A percentile compares a stretch with the other conserved stretches of the same genome.
Evolutionary conservation across 2,797 vertebrate genomes (phyloP).

Genomic region (Notolepis coatsorum): DNA sequence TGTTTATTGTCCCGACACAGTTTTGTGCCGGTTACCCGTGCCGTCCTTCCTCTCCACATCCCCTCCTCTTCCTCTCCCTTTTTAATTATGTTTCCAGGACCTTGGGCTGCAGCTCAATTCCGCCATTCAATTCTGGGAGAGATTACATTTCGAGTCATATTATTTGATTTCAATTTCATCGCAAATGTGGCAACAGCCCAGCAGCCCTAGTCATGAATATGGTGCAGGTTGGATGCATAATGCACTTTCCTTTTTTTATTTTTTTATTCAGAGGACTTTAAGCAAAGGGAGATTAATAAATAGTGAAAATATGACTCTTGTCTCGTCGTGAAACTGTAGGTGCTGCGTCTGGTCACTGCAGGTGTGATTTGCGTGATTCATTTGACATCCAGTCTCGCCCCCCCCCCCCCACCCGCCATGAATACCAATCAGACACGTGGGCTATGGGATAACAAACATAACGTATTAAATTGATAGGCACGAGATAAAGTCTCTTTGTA

Average conservation of each 20-base stretch:
- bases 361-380: slow-evolving; percentile 57
- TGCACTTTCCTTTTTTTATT: slow-evolving; percentile 8
- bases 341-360: slow-evolving; percentile 62
- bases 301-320: slow-evolving; percentile 37
- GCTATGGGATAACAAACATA: slow-evolving; percentile 56
- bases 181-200: slow-evolving; percentile 72
- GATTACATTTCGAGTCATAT: slow-evolving; percentile 78
- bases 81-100: slow-evolving; percentile 74
- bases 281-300: slow-evolving; percentile 64
- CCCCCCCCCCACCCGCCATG: slow-evolving; percentile 36
- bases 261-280: slow-evolving; percentile 47
- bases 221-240: slow-evolving; percentile 66
- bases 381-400: slow-evolving; percentile 38
- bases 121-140: slow-evolving; percentile 72
- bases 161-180: slow-evolving; percentile 78
- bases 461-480: slow-evolving; percentile 50
- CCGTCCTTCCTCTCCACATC: slow-evolving; percentile 34
- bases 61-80: slow-evolving; percentile 40
- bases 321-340: slow-evolving; percentile 42
- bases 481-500: slow-evolving; percentile 45
- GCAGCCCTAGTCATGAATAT: slow-evolving; percentile 71
- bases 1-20: slow-evolving; percentile 51
- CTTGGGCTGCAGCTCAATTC: slow-evolving; percentile 71
- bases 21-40: slow-evolving; percentile 45
- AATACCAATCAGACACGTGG: slow-evolving; percentile 62